Evolutionary conservation across 1,140 invertebrate species (phyloP).

Genomic region (Diabrotica virgifera): DNA sequence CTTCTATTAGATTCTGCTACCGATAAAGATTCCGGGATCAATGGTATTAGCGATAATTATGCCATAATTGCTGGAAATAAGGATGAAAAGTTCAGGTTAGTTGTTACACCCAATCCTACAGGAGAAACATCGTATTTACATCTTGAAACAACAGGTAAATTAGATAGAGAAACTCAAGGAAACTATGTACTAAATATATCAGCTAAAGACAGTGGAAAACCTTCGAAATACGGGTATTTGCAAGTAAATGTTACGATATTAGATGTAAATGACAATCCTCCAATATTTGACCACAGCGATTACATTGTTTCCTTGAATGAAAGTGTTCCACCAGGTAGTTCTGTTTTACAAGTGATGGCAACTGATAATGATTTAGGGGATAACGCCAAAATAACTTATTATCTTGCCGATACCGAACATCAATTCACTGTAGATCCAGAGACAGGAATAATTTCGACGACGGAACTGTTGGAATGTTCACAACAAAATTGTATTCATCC

Average conservation of each 20-base stretch:
- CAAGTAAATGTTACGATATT: conserved; percentile 87
- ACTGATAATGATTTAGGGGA: conserved; percentile 88
- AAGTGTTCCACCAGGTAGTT: conserved; percentile 82
- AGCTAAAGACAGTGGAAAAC: conserved; percentile 79
- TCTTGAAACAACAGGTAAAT: conserved; percentile 82
- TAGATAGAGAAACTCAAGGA: conserved; percentile 83
- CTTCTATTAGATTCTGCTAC: conserved; percentile 83
- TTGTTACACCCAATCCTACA: conserved; percentile 82
- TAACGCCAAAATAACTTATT: conserved; percentile 90
- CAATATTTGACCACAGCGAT: conserved; percentile 89
- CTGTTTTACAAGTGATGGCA: conserved; percentile 84
- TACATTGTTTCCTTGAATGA: conserved; percentile 91
- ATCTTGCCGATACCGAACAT: conserved; percentile 76
- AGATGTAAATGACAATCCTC: conserved; percentile 94
- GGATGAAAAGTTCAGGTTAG: conserved; percentile 81
- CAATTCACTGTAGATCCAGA: conserved; percentile 88
- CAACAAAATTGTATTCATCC: conserved; percentile 60
- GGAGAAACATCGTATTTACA: conserved; percentile 87
- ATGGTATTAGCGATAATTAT: conserved; percentile 84
- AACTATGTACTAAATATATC: conserved; percentile 87
- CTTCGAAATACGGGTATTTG: conserved; percentile 77
- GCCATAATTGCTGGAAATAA: conserved; percentile 83
- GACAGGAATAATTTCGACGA: conserved; percentile 80
- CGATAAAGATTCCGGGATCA: conserved; percentile 80
- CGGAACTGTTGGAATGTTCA: conserved; percentile 75